Evolutionary conservation across 1,140 invertebrate species (phyloP), one percentile per base, ranked within the genome.

Genomic region (Drosophila saltans): DNA sequence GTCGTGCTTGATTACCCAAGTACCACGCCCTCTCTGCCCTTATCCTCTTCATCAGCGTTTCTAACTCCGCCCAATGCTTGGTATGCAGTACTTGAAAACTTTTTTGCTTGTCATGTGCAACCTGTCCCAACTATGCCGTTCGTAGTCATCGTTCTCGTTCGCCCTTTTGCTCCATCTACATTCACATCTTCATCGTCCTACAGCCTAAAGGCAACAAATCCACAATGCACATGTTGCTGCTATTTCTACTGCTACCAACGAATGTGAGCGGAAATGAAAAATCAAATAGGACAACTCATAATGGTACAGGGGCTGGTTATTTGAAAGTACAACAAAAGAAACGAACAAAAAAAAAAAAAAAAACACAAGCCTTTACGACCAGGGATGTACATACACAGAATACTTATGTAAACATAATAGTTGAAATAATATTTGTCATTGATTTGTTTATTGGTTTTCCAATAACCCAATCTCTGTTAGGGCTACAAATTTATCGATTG

Each of bases 251-350:
- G n/a, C 5, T 56, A 5, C 59, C 67, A 66, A 41, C 64, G 69
- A 72, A 48, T 60, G 66, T 30, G 69, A 78, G 75, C 78, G 81
- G 82, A 85, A 85, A 85, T 85, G 82, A 85, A 85, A 86, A 85
- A 85, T 85, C 82, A 85, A 85, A 85, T 81, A 79, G 78, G 79
- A 78, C 82, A 85, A 81, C 82, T 85, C 82, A 85, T 85, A 85
- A 85, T 85, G 75, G 78, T 71, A 78, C 28, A 58, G 28, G 39
- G 65, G 39, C 55, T 61, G 76, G 33, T 59, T 56, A 26, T 21
- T 58, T 30, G 33, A 40, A 39, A 36, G 16, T 30, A 30, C 28
- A 30, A 30, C 28, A 30, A 30, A 2, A 30, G 28, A 30, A 30
- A 30, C 0, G 4, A 2, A 30, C 28, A 30, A 48, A 48, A 21